Evolutionary conservation across 2,888 invertebrate species (phyloP).

Genomic region (Leptinotarsa tumamoca): DNA sequence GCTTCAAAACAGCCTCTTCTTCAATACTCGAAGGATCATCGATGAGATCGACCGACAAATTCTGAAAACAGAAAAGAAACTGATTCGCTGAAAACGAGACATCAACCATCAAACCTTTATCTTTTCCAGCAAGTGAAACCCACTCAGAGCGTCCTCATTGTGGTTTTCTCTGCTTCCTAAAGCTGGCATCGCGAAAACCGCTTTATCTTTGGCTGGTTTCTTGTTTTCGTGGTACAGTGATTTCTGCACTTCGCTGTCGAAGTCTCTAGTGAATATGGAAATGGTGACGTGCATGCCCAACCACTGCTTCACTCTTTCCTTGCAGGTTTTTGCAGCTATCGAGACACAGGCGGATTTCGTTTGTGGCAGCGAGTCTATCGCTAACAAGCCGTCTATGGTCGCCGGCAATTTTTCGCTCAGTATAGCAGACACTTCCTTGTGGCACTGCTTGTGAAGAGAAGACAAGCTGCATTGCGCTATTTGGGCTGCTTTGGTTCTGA

Average conservation of each 20-base stretch:
- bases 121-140: slow-evolving; percentile 55
- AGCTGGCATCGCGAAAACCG: slow-evolving; percentile 53
- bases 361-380: slow-evolving; percentile 68
- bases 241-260: slow-evolving; percentile 53
- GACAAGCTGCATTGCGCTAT: slow-evolving; percentile 42
- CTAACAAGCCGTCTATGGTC: slow-evolving; percentile 67
- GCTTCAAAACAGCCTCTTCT: slow-evolving; percentile 36
- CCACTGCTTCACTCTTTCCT: slow-evolving; percentile 71
- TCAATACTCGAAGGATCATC: slow-evolving; percentile 40
- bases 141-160: slow-evolving; percentile 54
- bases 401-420: slow-evolving; percentile 52
- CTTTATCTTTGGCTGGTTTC: slow-evolving; percentile 42
- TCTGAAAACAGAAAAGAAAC: slow-evolving; percentile 42
- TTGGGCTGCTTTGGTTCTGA: slow-evolving; percentile 43
- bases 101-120: slow-evolving; percentile 52
- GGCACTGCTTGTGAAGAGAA: slow-evolving; percentile 43
- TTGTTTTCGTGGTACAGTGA: slow-evolving; percentile 28
- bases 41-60: slow-evolving; percentile 43
- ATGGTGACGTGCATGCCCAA: slow-evolving; percentile 67
- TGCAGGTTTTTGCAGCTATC: slow-evolving; percentile 68
- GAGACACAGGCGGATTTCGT: slow-evolving; percentile 69
- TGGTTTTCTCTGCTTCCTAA: slow-evolving; percentile 54
- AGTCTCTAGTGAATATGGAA: slow-evolving; percentile 63
- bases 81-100: not conserved
- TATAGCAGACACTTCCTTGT: slow-evolving; percentile 52